These are phyloP conservation scores for Dermatemys mawii DNA, from an alignment of 2,113 vertebrate species.

Conservation along the genomic window DNA sequence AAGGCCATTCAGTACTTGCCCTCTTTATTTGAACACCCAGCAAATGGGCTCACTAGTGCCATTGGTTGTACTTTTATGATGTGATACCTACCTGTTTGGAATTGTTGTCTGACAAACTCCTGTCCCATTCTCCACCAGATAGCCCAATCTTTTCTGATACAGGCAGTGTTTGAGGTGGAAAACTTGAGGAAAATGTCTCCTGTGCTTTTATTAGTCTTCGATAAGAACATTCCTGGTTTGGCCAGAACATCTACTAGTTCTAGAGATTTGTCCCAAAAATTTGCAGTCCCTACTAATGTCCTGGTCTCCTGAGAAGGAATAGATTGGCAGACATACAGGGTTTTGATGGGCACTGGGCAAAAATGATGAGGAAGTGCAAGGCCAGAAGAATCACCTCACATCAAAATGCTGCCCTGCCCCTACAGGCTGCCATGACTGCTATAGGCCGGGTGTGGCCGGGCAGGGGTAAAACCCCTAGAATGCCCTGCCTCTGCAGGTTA, in stretches of 20 bases:
- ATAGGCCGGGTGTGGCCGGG: background rate
- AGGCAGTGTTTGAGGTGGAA: background rate
- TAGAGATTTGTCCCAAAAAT: background rate
- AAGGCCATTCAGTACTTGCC: background rate
- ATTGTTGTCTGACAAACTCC: background rate
- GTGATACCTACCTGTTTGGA: background rate
- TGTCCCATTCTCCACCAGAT: background rate
- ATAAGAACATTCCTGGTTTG: background rate
- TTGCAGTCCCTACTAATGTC: background rate
- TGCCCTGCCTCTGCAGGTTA: too few relatives aligned
- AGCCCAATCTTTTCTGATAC: background rate
- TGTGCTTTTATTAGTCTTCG: background rate
- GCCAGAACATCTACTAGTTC: background rate
- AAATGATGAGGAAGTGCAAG: background rate
- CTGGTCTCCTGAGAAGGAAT: background rate
- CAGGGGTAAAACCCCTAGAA: too few relatives aligned
- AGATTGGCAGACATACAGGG: background rate
- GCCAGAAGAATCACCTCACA: background rate
- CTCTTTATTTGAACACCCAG: background rate
- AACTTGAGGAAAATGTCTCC: background rate
- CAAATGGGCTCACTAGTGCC: background rate
- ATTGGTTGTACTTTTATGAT: background rate
- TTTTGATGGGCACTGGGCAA: background rate
- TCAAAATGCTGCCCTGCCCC: background rate
- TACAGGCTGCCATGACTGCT: background rate